Conservation (phyloP, 1,140 invertebrate genomes). For the Cyclina sinensis region DNA sequence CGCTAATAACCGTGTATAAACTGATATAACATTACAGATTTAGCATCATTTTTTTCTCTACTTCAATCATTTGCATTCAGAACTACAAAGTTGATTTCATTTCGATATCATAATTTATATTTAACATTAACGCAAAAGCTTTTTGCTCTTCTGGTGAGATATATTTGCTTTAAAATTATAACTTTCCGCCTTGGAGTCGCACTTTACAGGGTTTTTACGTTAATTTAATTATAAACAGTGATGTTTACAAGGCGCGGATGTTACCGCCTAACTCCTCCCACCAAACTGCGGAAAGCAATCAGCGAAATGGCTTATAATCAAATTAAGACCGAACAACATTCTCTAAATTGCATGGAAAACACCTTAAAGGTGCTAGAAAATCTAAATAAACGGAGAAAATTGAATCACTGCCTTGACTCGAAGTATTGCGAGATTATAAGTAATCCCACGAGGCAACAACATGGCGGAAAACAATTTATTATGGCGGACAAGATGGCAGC, state of each 20-base stretch:
- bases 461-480: conserved; percentile 17
- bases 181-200: too few relatives aligned
- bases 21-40: too few relatives aligned
- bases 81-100: too few relatives aligned
- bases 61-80: too few relatives aligned
- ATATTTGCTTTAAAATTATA: too few relatives aligned
- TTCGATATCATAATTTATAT: too few relatives aligned
- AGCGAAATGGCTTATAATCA: conserved; percentile 54
- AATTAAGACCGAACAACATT: conserved; percentile 25
- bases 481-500: not conserved
- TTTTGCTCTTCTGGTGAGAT: too few relatives aligned
- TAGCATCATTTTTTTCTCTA: too few relatives aligned
- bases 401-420: conserved; percentile 33
- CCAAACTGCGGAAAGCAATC: conserved; percentile 61
- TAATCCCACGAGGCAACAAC: not conserved
- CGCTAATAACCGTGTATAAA: too few relatives aligned
- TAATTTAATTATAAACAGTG: conserved; percentile 55
- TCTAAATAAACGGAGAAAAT: conserved; percentile 3
- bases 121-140: too few relatives aligned
- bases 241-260: conserved; percentile 40
- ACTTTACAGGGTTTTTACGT: not conserved
- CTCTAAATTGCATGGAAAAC: conserved; percentile 15
- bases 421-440: conserved; percentile 21
- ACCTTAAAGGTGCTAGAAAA: conserved; percentile 55
- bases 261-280: conserved; percentile 32